Base-by-base conservation (phyloP, 1,140 invertebrate species). In the Bombus pascuorum region DNA sequence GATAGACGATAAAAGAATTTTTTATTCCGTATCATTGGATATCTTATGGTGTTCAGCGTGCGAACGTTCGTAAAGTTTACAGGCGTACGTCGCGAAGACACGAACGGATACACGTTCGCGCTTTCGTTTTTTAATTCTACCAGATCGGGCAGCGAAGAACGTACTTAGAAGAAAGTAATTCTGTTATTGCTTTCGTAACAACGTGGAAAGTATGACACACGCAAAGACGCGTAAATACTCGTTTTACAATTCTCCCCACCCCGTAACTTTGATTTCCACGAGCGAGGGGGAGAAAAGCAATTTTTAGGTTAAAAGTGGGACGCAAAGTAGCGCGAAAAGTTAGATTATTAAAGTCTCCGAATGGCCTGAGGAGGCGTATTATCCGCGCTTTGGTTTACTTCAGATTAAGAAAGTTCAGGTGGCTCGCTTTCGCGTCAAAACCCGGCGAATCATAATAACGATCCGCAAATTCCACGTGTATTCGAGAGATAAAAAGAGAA, bases 281-380 rank as follows among this genome's bases (percentile, higher is more conserved):
- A 39, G 32, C 62, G 37, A 5, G 12, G 37, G 53, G 74, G 6
- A 44, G 44, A 73, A 72, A 81, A 81, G 84, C 79, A 81, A 85
- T 85, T 75, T 85, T 85, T 81, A 32, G 68, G 79, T 85, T 81
- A 81, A 85, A 81, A 81, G 62, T 81, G 78, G 59, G 71, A 37
- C 70, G 78, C 53, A 44, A 81, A 68, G 70, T 74, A n/a, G 68
- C 78, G 62, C 71, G 70, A 79, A 86, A 86, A 86, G 85, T 86
- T 86, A 77, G 72, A 83, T 84, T 86, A 86, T 86, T 86, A 86
- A 86, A 86, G 57, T 86, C 81, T 15, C 73, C 71, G 71, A 85
- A 85, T 75, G 59, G 72, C 78, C 71, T 71, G 44, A 32, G 79
- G 62, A 68, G 44, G 59, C 70, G 84, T 75, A 81, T 85, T 81